phyloP scores from a whole-genome alignment of 2,113 vertebrate genomes.

The Channa maculata region DNA sequence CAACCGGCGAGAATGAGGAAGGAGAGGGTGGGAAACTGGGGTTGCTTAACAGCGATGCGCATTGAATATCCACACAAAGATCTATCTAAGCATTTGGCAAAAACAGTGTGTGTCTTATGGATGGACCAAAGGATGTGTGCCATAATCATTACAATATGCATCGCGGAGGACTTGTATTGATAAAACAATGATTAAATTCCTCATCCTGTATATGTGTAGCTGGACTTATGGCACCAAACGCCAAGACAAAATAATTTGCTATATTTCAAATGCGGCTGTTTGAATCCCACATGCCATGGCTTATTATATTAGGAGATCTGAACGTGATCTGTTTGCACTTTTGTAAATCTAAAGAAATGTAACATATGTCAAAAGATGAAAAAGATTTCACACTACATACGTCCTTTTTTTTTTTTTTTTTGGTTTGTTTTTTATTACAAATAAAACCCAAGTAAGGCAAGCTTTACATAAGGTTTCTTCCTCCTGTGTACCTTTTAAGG shows the following conservation, averaged over 20 bases:
- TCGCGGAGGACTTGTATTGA: conserved; percentile 66
- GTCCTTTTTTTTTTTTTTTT: conserved; percentile 70
- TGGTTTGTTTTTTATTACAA: conserved; percentile 45
- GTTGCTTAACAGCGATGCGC: conserved; percentile 61
- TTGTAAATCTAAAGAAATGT: conserved; percentile 79
- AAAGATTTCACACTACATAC: conserved; percentile 64
- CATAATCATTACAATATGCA: conserved; percentile 85
- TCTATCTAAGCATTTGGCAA: conserved; percentile 88
- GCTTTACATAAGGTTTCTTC: conserved; percentile 53
- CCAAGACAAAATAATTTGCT: conserved; percentile 53
- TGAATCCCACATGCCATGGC: conserved; percentile 44
- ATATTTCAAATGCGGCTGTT: conserved; percentile 25
- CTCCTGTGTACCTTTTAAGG: conserved; percentile 32
- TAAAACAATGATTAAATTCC: conserved; percentile 85
- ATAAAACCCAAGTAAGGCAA: conserved; percentile 36
- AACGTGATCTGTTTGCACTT: conserved; percentile 79
- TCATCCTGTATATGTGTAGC: conserved; percentile 75
- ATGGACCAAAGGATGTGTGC: conserved; percentile 96
- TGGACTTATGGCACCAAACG: conserved; percentile 48
- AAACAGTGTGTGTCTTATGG: conserved; percentile 86
- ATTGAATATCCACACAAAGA: conserved; percentile 86
- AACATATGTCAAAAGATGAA: conserved; percentile 66
- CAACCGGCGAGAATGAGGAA: conserved; percentile 78
- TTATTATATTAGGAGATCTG: conserved; percentile 49
- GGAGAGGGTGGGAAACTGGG: conserved; percentile 74